These are phyloP conservation scores for Cerceris rybyensis DNA, from an alignment of 2,888 invertebrate species.

Conservation along the genomic window DNA sequence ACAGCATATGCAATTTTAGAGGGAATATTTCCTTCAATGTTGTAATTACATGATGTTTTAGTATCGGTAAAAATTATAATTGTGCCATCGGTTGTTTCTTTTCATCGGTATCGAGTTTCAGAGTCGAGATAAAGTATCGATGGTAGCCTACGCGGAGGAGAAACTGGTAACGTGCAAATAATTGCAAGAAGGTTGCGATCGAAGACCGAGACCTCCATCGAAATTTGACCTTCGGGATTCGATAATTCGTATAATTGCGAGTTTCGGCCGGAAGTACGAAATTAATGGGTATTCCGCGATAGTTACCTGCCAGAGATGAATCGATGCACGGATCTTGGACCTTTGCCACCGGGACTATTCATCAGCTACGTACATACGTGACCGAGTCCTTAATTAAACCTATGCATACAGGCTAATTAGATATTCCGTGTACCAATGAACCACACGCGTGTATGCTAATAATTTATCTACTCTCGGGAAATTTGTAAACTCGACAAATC, in stretches of 20 bases:
- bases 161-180: constrained; percentile 8
- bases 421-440: constrained; percentile 34
- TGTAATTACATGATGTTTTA: too few species aligned
- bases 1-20: too few species aligned
- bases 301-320: constrained; percentile 65
- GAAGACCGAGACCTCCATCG: constrained; percentile 40
- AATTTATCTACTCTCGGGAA: constrained; percentile 28
- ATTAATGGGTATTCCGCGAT: constrained; percentile 62
- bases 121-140: not conserved
- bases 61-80: too few species aligned
- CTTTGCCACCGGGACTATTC: constrained; percentile 70
- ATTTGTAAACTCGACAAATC: constrained; percentile 10
- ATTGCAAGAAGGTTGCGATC: constrained; percentile 31
- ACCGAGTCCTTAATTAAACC: constrained; percentile 73
- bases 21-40: too few species aligned
- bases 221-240: constrained; percentile 41
- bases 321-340: constrained; percentile 70
- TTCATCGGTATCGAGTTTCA: not conserved
- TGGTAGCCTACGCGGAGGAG: not conserved
- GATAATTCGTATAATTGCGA: constrained; percentile 62
- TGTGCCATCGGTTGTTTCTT: too few species aligned
- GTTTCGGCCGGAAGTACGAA: constrained; percentile 57
- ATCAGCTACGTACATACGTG: constrained; percentile 67
- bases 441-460: constrained; percentile 27
- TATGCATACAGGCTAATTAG: constrained; percentile 67